Percentiles rank a stretch among this genome's conserved stretches.
Conservation (phyloP, 2,113 vertebrate species). For the Pluvialis apricaria region DNA sequence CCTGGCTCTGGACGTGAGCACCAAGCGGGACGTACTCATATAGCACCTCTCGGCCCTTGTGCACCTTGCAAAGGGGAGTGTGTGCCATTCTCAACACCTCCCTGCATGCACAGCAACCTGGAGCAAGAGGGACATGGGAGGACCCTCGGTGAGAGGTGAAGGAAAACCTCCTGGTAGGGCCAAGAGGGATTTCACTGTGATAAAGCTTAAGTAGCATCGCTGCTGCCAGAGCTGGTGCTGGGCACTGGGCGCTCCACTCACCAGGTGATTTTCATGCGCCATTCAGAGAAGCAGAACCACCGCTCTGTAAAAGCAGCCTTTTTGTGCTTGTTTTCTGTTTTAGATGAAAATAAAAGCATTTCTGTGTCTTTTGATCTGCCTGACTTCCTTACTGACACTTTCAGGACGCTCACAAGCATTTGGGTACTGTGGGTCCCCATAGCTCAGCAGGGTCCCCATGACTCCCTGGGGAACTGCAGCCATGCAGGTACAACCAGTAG, state of each 20-base stretch:
- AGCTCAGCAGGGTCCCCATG: neutral
- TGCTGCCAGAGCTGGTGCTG: neutral
- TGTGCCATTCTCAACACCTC: neutral
- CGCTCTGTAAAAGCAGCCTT: neutral
- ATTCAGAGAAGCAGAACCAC: neutral
- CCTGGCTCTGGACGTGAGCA: neutral
- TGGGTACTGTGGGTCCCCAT: neutral
- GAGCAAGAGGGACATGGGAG: neutral
- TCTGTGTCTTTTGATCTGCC: neutral
- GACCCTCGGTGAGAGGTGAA: neutral
- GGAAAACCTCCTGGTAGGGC: neutral
- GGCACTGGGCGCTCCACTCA: neutral
- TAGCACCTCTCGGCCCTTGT: neutral
- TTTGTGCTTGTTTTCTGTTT: neutral
- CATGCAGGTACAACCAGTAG: neutral
- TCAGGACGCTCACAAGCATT: neutral
- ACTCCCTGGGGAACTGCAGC: neutral
- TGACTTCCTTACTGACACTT: neutral
- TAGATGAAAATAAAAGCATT: constrained; percentile 29
- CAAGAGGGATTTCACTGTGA: neutral
- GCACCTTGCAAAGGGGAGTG: neutral
- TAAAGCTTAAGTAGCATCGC: neutral
- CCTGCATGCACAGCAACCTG: accelerated
- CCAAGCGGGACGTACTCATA: accelerated
- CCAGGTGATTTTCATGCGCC: neutral